phyloP scores from a whole-genome alignment of 2,888 invertebrate species.

The Drosophila neutralis region DNA sequence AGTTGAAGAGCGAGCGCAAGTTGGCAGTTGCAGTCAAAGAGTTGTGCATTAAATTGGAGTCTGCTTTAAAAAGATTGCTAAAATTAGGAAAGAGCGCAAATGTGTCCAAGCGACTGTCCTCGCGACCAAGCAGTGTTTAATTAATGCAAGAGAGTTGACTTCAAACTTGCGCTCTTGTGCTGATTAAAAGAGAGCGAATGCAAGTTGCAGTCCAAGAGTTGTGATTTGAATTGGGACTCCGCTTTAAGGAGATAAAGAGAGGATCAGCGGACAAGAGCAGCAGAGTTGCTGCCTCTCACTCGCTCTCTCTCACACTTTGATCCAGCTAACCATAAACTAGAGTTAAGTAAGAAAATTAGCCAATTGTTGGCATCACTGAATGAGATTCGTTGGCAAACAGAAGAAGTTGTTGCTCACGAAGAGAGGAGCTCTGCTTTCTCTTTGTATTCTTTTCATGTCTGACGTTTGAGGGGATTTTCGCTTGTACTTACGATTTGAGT shows the following conservation, averaged over 20 bases:
- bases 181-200: background rate
- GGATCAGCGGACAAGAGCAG: background rate
- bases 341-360: background rate
- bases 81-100: background rate
- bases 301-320: background rate
- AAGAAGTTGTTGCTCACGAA: background rate
- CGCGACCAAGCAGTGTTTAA: background rate
- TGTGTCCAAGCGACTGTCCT: background rate
- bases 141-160: background rate
- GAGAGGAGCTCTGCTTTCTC: background rate
- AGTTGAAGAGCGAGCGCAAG: background rate
- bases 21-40: background rate
- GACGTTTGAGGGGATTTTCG: background rate
- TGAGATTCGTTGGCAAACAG: background rate
- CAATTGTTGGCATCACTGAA: background rate
- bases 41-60: background rate
- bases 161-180: background rate
- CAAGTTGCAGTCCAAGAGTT: background rate
- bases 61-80: background rate
- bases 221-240: background rate
- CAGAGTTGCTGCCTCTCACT: background rate
- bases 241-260: background rate
- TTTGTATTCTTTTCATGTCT: background rate
- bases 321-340: background rate
- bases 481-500: slow-evolving; percentile 68